Base-by-base conservation (phyloP, 2,888 invertebrate species). In the Lissocephala sabroskyi region DNA sequence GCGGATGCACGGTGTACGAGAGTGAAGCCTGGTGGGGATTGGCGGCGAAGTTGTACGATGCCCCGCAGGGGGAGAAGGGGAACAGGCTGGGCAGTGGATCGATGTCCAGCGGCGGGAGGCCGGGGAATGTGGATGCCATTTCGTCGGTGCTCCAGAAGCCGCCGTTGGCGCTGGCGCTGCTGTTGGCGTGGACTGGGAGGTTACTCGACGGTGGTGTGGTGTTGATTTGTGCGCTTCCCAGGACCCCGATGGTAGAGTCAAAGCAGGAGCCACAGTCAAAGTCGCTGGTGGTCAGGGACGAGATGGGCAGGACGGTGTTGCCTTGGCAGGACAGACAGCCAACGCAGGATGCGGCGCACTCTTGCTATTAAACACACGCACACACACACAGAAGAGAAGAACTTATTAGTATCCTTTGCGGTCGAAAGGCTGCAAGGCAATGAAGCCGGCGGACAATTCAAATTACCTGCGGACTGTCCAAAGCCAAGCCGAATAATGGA, bases 1-100 rank as follows among this genome's bases (percentile, higher is more conserved):
- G 87, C 18, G 87, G 87, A 75, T 87, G 86, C 47, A 87, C 86
- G 35, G 86, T 86, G 58, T 86, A 87, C 32, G 86, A 86, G 49
- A 87, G 81, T 36, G 87, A 84, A 48, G 87, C 86, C 65, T 86
- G 85, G 45, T 82, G 82, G 33, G 82, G 82, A 65, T 84, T 84
- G 46, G 86, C 70, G 54, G 83, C 79, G 56, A 85, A 84, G 51
- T 92, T 92, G 86, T 92, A 93, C 42, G 87, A 86, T 51, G 90
- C 90, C 50, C 92, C 89, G 81, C 92, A 92, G 0, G 95, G 94
- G 41, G 94, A 93, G 84, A 95, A 94, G 2, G 95, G 92, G 74
- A 96, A 95, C 45, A 96, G 88, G 50, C 91, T 92, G 0, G 95
- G 94, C 62, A 96, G 84, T 5, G 95, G 94, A 79, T 96, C 96